phyloP scores from a whole-genome alignment of 2,888 invertebrate genomes.

The Nezara viridula region DNA sequence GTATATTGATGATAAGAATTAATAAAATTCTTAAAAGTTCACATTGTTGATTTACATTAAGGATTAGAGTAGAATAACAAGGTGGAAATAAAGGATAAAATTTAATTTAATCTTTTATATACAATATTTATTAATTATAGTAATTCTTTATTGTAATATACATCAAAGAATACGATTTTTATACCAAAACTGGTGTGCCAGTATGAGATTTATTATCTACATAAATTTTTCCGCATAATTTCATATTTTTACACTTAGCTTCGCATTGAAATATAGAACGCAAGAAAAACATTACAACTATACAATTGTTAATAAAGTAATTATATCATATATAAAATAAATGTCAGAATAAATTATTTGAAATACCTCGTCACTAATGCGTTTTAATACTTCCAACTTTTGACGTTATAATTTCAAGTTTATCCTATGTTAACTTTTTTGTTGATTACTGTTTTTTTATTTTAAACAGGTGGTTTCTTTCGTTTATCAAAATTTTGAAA shows the following conservation, averaged over 20 bases:
- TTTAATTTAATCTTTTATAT: too few relatives aligned
- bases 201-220: too few relatives aligned
- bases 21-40: too few relatives aligned
- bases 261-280: neutral
- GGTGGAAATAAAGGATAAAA: too few relatives aligned
- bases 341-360: neutral
- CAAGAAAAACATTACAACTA: neutral
- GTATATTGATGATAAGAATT: too few relatives aligned
- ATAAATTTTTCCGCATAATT: too few relatives aligned
- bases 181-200: too few relatives aligned
- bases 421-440: neutral
- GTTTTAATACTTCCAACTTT: neutral
- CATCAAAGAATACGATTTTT: too few relatives aligned
- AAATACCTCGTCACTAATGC: neutral
- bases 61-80: too few relatives aligned
- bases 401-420: neutral
- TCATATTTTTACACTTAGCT: neutral
- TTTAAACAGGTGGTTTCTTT: conserved; percentile 4
- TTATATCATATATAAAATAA: neutral
- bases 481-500: neutral
- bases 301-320: neutral
- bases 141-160: too few relatives aligned
- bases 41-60: too few relatives aligned
- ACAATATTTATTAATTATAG: too few relatives aligned
- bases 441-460: neutral